phyloP scores from a whole-genome alignment of 1,140 invertebrate species.

The Drosophila hydei region DNA sequence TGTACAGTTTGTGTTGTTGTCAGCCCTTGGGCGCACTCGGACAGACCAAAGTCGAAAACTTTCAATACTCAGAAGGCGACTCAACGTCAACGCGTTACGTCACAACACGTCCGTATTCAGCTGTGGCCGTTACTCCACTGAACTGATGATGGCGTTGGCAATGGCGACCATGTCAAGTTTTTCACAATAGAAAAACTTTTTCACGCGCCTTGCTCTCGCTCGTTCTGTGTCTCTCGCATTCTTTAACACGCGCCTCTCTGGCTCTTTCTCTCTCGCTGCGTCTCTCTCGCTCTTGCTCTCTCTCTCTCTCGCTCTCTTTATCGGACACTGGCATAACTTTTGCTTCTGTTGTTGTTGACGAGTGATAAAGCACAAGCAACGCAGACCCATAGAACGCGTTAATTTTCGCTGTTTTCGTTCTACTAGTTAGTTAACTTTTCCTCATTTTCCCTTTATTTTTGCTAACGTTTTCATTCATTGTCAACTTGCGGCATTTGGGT shows the following conservation, averaged over 20 bases:
- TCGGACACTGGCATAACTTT: background rate
- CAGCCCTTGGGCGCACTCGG: conserved; percentile 7
- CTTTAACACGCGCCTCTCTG: conserved; percentile 7
- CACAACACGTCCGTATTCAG: conserved; percentile 71
- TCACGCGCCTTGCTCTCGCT: conserved; percentile 29
- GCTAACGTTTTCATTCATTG: conserved; percentile 40
- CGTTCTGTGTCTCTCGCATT: background rate
- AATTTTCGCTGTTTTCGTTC: conserved; percentile 41
- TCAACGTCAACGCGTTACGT: conserved; percentile 22
- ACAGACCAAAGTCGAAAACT: conserved; percentile 17
- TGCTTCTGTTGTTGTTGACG: conserved; percentile 18
- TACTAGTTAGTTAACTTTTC: conserved; percentile 24
- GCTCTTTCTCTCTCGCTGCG: conserved; percentile 1
- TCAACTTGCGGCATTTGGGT: conserved; percentile 39
- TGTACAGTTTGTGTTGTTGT: conserved; percentile 10
- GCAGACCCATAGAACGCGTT: conserved; percentile 40
- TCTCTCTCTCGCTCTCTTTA: conserved; percentile 11
- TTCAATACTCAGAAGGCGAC: conserved; percentile 20
- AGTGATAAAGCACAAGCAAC: conserved; percentile 46
- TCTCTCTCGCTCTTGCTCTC: conserved; percentile 5
- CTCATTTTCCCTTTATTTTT: conserved; percentile 13
- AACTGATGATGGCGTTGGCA: conserved; percentile 38
- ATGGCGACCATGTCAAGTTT: conserved; percentile 43
- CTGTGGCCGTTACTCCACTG: conserved; percentile 77
- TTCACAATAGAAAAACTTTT: conserved; percentile 54